phyloP scores from a whole-genome alignment of 2,888 invertebrate genomes.

The Platycheirus albimanus region DNA sequence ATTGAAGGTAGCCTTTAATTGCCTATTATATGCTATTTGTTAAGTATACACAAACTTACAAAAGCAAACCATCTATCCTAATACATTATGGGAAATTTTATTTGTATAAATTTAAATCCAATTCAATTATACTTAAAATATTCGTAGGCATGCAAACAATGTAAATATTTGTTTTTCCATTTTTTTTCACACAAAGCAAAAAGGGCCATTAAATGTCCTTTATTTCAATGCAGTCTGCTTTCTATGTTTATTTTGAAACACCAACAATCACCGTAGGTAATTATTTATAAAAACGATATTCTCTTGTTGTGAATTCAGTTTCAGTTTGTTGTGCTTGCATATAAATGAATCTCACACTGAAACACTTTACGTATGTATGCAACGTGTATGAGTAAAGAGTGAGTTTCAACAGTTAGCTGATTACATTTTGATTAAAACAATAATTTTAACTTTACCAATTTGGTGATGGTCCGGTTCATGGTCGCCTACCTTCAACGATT shows the following conservation, averaged over 20 bases:
- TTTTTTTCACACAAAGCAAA: no score
- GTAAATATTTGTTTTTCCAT: neutral
- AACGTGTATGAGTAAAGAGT: neutral
- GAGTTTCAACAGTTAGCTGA: slow-evolving; percentile 63
- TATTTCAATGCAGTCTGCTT: no score
- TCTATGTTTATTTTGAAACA: slow-evolving; percentile 40
- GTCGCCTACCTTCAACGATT: slow-evolving; percentile 21
- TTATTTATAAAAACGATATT: slow-evolving; percentile 61
- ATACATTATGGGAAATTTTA: no score
- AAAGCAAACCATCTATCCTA: no score
- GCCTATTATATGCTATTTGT: no score
- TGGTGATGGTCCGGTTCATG: slow-evolving; percentile 39
- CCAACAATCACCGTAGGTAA: slow-evolving; percentile 48
- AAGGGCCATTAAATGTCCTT: no score
- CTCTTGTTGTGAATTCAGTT: slow-evolving; percentile 37
- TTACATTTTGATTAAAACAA: slow-evolving; percentile 66
- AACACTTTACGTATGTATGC: neutral
- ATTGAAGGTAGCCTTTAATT: no score
- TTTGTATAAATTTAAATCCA: neutral
- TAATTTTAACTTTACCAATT: slow-evolving; percentile 44
- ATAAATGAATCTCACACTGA: neutral
- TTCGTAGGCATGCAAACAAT: neutral
- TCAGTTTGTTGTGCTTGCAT: neutral
- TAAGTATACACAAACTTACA: no score
- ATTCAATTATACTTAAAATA: neutral